Conservation (phyloP, 2,888 invertebrate genomes). For the Notocelia uddmanniana region DNA sequence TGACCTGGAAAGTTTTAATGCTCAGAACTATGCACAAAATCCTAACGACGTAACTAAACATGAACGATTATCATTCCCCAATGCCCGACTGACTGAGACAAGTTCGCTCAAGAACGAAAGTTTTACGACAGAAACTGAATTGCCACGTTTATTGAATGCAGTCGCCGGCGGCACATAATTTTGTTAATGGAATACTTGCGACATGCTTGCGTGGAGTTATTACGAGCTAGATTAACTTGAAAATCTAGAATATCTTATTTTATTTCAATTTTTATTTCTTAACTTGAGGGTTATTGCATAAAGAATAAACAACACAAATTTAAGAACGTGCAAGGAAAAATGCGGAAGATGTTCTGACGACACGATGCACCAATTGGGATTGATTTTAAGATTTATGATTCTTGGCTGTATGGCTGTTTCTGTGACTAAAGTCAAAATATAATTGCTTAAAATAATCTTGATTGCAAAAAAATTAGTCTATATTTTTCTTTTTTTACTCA, state of each 20-base stretch:
- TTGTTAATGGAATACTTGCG: constrained; percentile 28
- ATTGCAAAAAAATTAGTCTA: no score
- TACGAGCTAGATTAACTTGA: background rate
- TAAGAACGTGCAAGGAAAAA: no score
- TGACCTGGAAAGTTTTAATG: background rate
- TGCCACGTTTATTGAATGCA: constrained; percentile 14
- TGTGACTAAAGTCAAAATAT: no score
- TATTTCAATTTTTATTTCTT: background rate
- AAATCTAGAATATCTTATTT: background rate
- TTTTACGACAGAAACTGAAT: constrained; percentile 27
- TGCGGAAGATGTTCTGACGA: no score
- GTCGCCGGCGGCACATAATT: constrained; percentile 19
- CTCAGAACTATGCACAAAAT: background rate
- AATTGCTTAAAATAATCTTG: no score
- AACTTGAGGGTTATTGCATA: background rate
- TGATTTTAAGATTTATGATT: no score
- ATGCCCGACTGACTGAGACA: constrained; percentile 28
- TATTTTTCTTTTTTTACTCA: no score
- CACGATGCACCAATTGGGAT: no score
- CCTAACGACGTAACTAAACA: background rate
- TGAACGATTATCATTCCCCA: constrained; percentile 48
- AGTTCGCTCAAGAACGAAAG: constrained; percentile 21
- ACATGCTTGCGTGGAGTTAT: constrained; percentile 16
- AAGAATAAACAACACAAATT: no score
- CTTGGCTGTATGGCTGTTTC: no score